A percentile compares a stretch with the other conserved stretches of the same genome.
These are phyloP conservation scores for Rhodeus uyekii DNA, from an alignment of 2,797 vertebrate genomes.

Conservation along the genomic window DNA sequence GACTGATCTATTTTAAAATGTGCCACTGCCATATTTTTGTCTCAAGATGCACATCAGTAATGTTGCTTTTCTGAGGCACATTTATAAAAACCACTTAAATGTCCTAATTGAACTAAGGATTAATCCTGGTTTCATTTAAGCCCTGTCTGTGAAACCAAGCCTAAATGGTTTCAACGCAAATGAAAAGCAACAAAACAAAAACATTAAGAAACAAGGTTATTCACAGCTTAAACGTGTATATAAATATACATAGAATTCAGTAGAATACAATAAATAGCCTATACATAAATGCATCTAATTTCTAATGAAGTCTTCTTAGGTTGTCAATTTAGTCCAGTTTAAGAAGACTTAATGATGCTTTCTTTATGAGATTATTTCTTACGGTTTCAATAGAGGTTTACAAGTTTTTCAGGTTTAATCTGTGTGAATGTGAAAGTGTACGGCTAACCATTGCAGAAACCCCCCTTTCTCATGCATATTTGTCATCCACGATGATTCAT, in stretches of 20 bases:
- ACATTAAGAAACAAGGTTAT: neutral
- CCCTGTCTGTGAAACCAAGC: neutral
- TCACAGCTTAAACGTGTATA: neutral
- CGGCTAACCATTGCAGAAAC: neutral
- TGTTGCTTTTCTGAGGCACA: neutral
- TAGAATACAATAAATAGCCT: neutral
- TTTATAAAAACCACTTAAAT: neutral
- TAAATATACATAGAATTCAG: neutral
- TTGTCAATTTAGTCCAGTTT: neutral
- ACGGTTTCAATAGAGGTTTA: neutral
- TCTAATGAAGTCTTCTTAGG: neutral
- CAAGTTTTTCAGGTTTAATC: neutral
- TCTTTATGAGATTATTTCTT: neutral
- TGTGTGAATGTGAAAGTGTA: neutral
- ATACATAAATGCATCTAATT: neutral
- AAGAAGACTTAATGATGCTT: neutral
- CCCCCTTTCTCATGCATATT: neutral
- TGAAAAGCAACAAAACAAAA: neutral
- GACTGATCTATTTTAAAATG: neutral
- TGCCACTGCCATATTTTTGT: neutral
- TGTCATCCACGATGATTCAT: neutral
- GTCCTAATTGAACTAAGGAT: neutral
- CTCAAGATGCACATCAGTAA: neutral
- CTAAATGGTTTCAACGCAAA: neutral
- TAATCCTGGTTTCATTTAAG: neutral